A percentile compares a stretch with the other conserved stretches of the same genome.
Conservation (phyloP, 2,113 vertebrate species). For the Rhipidura dahli region DNA sequence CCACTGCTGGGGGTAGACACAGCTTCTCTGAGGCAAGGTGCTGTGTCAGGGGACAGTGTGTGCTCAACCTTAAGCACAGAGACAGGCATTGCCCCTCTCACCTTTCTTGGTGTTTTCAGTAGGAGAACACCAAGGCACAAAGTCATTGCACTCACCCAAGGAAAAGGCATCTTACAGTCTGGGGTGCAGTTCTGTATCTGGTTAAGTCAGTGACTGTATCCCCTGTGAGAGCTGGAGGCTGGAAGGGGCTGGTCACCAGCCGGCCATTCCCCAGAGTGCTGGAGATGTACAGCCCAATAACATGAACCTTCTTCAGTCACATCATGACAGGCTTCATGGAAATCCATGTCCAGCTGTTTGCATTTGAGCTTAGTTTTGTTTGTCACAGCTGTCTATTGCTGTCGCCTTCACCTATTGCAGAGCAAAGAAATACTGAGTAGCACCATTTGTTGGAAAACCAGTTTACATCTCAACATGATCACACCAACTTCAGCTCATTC, state of each 20-base stretch:
- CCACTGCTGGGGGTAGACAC: background rate
- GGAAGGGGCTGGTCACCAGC: background rate
- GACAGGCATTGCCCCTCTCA: fast-evolving
- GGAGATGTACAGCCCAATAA: background rate
- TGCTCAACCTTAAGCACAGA: background rate
- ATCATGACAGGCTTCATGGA: background rate
- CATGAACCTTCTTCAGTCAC: background rate
- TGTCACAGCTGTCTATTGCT: background rate
- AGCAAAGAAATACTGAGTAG: background rate
- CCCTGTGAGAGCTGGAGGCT: background rate
- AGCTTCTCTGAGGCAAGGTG: background rate
- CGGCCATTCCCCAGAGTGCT: background rate
- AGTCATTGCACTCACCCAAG: background rate
- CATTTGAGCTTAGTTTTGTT: background rate
- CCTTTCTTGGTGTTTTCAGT: background rate
- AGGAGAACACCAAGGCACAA: background rate
- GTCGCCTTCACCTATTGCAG: background rate
- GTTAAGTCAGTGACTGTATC: background rate
- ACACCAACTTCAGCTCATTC: background rate
- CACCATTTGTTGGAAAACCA: background rate
- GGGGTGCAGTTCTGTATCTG: background rate
- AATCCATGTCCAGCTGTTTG: background rate
- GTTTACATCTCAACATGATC: background rate
- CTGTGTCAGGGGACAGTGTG: background rate
- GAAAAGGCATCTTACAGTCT: background rate